These are phyloP conservation scores for Chrysaora quinquecirrha DNA, from an alignment of 30 jellyfish, hydroid and myxozoan species.

Conservation along the genomic window DNA sequence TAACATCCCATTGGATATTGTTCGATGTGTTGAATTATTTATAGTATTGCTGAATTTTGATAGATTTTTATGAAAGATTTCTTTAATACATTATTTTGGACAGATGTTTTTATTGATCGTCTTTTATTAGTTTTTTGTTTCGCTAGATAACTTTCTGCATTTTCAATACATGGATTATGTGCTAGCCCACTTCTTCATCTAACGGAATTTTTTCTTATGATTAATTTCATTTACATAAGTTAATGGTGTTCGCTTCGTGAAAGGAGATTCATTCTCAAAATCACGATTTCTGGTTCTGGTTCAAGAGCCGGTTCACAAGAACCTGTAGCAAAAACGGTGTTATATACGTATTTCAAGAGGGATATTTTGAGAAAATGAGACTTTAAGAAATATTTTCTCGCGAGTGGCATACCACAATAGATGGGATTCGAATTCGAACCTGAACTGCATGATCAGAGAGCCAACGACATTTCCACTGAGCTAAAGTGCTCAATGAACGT, in stretches of 20 bases:
- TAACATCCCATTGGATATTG: background rate
- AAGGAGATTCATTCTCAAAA: no score
- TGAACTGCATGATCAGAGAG: no score
- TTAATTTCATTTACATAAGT: background rate
- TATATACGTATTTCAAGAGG: no score
- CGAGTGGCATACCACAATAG: no score
- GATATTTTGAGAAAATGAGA: no score
- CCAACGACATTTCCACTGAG: no score
- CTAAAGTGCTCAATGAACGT: no score
- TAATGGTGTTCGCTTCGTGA: background rate
- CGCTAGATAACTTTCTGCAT: conserved; percentile 8
- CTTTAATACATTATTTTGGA: conserved; percentile 10
- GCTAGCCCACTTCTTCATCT: background rate
- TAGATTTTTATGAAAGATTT: conserved; percentile 38
- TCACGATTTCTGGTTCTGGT: no score
- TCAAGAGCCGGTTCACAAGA: no score
- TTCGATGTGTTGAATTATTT: conserved; percentile 33
- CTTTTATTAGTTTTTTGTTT: conserved; percentile 45
- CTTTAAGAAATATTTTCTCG: no score
- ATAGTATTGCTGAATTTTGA: conserved; percentile 9
- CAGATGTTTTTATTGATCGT: conserved; percentile 60
- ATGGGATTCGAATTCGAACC: no score
- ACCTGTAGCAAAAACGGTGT: no score
- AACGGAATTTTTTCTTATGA: background rate
- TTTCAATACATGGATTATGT: conserved; percentile 41